These are phyloP conservation scores for Prunella strophiata DNA, from an alignment of 2,797 vertebrate genomes.

Conservation along the genomic window DNA sequence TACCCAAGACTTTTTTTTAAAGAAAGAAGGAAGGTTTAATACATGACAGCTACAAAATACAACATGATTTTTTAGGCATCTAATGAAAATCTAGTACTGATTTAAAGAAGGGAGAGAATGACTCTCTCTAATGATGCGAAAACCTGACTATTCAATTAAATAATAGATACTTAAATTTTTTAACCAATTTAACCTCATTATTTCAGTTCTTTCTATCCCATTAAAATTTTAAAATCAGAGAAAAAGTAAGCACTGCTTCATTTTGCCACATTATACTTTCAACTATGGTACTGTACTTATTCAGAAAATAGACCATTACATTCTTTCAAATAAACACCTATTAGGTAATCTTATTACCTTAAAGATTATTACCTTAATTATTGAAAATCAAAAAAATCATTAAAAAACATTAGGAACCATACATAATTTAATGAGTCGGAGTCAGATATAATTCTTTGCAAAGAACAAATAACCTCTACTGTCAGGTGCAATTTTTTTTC, in stretches of 20 bases:
- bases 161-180: not conserved
- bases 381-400: not conserved
- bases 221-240: not conserved
- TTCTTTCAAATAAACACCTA: not conserved
- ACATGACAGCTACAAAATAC: not conserved
- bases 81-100: not conserved
- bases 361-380: not conserved
- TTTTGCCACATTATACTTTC: not conserved
- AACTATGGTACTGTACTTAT: not conserved
- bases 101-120: not conserved
- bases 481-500: not conserved
- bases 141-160: not conserved
- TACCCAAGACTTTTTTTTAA: not conserved
- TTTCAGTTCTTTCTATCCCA: not conserved
- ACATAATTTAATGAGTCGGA: not conserved
- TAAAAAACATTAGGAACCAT: not conserved
- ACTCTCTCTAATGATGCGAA: not conserved
- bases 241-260: not conserved
- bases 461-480: not conserved
- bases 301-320: not conserved
- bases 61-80: not conserved
- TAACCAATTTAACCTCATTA: not conserved
- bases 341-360: not conserved
- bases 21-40: not conserved
- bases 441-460: not conserved